Conservation (phyloP, 2,797 vertebrate genomes). For the Microctenopoma lineatum region DNA sequence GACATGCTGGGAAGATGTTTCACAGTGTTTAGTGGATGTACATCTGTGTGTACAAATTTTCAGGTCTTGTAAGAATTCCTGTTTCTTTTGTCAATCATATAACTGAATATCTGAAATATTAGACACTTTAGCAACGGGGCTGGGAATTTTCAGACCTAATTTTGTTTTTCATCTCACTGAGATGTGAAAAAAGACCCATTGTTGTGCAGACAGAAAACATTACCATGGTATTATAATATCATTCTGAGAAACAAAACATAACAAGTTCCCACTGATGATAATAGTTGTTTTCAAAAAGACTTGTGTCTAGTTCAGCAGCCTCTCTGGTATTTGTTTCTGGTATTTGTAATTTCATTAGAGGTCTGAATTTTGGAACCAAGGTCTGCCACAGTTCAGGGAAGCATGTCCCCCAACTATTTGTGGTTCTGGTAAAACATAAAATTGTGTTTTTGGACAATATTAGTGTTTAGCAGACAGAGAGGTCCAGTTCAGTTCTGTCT, state of each 20-base stretch:
- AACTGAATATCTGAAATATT: conserved; percentile 37
- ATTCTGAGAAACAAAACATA: conserved; percentile 68
- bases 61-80: conserved; percentile 42
- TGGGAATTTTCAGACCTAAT: conserved; percentile 27
- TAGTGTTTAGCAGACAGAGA: conserved; percentile 68
- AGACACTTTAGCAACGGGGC: conserved; percentile 26
- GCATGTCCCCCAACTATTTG: conserved; percentile 75
- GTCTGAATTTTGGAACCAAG: conserved; percentile 73
- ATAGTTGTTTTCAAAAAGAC: conserved; percentile 72
- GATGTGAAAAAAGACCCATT: conserved; percentile 32
- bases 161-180: conserved; percentile 46
- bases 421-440: conserved; percentile 75
- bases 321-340: conserved; percentile 70
- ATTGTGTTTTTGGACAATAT: conserved; percentile 75
- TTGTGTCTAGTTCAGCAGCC: conserved; percentile 69
- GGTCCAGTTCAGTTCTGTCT: conserved; percentile 62
- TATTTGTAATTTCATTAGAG: conserved; percentile 81
- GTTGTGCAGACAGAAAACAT: conserved; percentile 61
- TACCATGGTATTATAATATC: conserved; percentile 61
- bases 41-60: conserved; percentile 64
- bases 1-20: conserved; percentile 72
- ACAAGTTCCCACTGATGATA: conserved; percentile 72
- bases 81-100: conserved; percentile 29
- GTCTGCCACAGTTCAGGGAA: conserved; percentile 77
- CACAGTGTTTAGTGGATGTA: conserved; percentile 59